These are phyloP conservation scores for Atractosteus spatula DNA, from an alignment of 2,113 vertebrate species.

Conservation along the genomic window DNA sequence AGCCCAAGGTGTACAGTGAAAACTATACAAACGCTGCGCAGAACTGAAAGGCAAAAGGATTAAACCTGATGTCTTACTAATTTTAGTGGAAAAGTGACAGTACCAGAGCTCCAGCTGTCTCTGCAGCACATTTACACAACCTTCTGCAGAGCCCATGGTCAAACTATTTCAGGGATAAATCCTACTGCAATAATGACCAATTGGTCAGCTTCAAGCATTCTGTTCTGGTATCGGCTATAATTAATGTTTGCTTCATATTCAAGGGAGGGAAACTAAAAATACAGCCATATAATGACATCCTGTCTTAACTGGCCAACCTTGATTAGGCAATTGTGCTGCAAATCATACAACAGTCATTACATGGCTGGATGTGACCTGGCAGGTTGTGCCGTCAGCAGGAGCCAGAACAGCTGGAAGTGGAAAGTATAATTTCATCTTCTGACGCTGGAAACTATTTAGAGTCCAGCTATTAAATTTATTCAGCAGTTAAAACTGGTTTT, in stretches of 20 bases:
- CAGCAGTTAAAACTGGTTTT: not conserved
- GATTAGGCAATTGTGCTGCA: conserved; percentile 20
- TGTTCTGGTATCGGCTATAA: not conserved
- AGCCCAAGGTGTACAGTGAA: too few relatives aligned
- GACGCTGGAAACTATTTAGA: conserved; percentile 7
- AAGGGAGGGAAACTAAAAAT: conserved; percentile 15
- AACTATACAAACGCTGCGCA: too few relatives aligned
- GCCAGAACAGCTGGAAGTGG: conserved; percentile 18
- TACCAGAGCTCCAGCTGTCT: not conserved
- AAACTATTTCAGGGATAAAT: not conserved
- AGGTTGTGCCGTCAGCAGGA: not conserved
- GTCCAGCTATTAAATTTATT: not conserved
- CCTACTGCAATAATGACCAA: not conserved
- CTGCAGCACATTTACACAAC: not conserved
- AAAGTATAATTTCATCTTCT: conserved; percentile 18
- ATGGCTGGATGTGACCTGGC: not conserved
- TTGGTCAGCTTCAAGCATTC: not conserved
- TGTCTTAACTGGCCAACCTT: not conserved
- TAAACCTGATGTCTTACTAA: too few relatives aligned
- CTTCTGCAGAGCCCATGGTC: not conserved
- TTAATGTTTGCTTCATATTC: conserved; percentile 2
- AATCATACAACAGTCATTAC: conserved; percentile 20
- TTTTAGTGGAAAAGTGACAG: not conserved
- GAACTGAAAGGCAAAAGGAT: too few relatives aligned
- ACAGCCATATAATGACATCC: conserved; percentile 7